Conservation (phyloP, 2,797 vertebrate genomes). For the Ctenopoma multispine region DNA sequence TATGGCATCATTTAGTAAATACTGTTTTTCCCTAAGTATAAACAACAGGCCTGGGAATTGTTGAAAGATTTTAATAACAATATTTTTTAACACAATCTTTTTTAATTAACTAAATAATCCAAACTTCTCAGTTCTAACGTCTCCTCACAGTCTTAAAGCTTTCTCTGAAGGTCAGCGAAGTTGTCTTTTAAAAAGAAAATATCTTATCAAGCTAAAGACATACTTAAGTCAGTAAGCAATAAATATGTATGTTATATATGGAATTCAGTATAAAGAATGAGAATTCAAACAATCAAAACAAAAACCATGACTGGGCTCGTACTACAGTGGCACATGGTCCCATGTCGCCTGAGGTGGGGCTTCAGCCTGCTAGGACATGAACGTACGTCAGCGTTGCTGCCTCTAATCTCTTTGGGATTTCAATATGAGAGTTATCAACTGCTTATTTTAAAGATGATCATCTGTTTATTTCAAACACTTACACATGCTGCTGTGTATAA, state of each 20-base stretch:
- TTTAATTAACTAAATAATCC: no score
- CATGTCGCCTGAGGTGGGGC: slow-evolving; percentile 22
- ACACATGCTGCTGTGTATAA: slow-evolving; percentile 43
- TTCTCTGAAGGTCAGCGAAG: background rate
- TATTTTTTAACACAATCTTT: no score
- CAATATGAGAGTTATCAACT: slow-evolving; percentile 19
- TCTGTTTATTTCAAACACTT: slow-evolving; percentile 62
- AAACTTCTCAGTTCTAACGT: no score
- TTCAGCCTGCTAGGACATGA: slow-evolving; percentile 21
- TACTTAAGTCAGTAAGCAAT: background rate
- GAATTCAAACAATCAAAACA: background rate
- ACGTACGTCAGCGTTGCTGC: slow-evolving; percentile 31
- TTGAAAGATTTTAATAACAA: no score
- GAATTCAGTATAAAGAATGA: no score
- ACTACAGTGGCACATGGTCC: no score
- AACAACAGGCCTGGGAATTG: no score
- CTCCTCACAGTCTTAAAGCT: background rate
- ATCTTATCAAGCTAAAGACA: background rate
- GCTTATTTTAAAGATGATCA: slow-evolving; percentile 57
- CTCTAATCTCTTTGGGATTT: slow-evolving; percentile 32
- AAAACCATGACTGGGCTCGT: background rate
- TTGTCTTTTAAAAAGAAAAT: background rate
- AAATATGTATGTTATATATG: background rate
- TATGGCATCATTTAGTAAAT: no score
- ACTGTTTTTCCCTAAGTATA: no score